Base-by-base conservation (phyloP, 2,113 vertebrate species). In the Fulmarus glacialis region DNA sequence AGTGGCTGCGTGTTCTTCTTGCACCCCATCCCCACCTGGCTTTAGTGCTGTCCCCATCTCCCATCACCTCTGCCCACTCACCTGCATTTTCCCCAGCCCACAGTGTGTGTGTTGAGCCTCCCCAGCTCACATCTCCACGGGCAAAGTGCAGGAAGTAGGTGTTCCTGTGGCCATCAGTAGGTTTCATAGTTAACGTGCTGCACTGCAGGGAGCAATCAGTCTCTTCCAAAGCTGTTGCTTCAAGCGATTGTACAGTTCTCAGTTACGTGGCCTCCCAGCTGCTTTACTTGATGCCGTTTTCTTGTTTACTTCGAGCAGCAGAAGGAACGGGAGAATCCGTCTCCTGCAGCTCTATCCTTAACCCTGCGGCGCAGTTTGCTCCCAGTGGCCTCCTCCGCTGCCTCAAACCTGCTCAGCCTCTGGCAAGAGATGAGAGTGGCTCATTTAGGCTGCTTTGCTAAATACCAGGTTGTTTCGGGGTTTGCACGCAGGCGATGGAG, bases 201-300 rank as follows among this genome's bases (percentile, higher is more conserved):
- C 0, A 0, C 36, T 18, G 8, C 3, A 0, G 47, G 42, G 50
- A 47, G 11, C 4, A 1, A 6, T 19, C 16, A 3, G 0, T 21
- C 30, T 72, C 67, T 58, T 74, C n/a, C 55, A 17, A 32, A 73
- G n/a, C 23, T 14, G 2, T 22, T 9, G 23, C 29, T 66, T 34
- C 5, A 9, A 6, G 40, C 24, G 11, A 9, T 55, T 55, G 16
- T 53, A 30, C 14, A n/a, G 32, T 26, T 45, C 15, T 21, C 8
- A 3, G 3, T 21, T 30, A 42, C 8, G 4, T 17, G 15, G 16
- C 52, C 42, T 79, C 50, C 73, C 5, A 16, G 18, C 11, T 66
- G 50, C 66, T 74, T 58, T 66, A 62, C 26, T 67, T 62, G 47
- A 30, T 75, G n/a, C 52, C 4, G 1, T 21, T 81, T 18, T 50